A percentile compares a stretch with the other conserved stretches of the same genome.
Evolutionary conservation across 2,888 invertebrate species (phyloP).

Genomic region (Adelphocoris suturalis): DNA sequence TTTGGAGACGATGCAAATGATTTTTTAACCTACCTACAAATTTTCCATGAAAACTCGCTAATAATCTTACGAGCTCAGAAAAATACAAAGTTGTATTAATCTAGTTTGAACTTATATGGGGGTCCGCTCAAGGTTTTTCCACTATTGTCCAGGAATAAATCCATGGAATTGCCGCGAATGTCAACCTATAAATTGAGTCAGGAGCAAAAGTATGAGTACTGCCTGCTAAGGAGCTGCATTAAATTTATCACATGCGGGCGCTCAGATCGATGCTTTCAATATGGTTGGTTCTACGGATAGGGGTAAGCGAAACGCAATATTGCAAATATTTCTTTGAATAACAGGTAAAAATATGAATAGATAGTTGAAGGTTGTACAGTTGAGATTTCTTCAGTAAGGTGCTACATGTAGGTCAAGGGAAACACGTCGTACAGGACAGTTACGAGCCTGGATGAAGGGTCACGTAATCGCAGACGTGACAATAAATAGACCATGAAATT

Average conservation of each 20-base stretch:
- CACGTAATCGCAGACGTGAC: no score
- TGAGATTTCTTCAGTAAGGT: background rate
- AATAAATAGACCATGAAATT: no score
- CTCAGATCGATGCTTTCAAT: background rate
- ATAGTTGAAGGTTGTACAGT: background rate
- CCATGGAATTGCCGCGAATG: no score
- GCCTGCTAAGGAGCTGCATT: background rate
- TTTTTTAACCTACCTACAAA: no score
- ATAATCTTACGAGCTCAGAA: no score
- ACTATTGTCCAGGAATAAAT: no score
- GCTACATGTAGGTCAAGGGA: background rate
- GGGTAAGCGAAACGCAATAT: background rate
- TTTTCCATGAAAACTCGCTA: no score
- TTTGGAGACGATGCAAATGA: no score
- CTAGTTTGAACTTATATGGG: no score
- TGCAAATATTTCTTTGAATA: constrained; percentile 12
- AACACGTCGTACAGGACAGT: background rate
- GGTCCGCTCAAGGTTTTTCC: no score
- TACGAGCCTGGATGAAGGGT: no score
- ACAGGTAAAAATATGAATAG: background rate
- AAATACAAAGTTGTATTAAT: no score
- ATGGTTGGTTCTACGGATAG: background rate
- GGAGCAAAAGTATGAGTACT: background rate
- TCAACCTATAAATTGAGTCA: background rate
- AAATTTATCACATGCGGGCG: background rate